Evolutionary conservation across 2,113 vertebrate genomes (phyloP), one percentile per base, ranked within the genome.

Genomic region (Desmodus rotundus): DNA sequence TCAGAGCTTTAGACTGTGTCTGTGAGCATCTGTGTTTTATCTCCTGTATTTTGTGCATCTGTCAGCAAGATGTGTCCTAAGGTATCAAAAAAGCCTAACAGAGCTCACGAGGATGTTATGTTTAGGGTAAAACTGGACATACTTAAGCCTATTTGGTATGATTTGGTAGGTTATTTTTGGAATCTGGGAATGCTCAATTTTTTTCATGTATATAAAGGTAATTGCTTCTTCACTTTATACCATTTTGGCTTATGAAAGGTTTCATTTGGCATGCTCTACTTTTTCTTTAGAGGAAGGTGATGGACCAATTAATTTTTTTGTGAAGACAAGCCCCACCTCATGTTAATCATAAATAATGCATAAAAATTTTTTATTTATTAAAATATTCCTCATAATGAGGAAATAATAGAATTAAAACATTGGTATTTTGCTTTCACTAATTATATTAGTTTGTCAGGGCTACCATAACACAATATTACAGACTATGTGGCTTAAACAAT

Each of bases 311-410:
- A 16, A 24, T 89, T 38, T 74, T 58, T 94, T 76, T 94, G 63
- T 78, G 36, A 82, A 93, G 92, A 86, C 15, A 89, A 74, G 54
- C 36, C 26, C 8, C 36, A 87, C 24, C 24, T 80, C 36, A 50
- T 16, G 11, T 76, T 74, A 94, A 88, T 19, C 36, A 92, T 87
- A 95, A 93, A 95, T 86, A 63, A 87, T 87, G 12, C 78, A 61
- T 14, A 74, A 94, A 52, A 26, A 1, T 2, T 36, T 70, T 73
- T 47, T 28, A 15, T 76, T 63, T 68, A 28, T 86, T 89, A 38
- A 91, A 83, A 65, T 63, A 74, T 77, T 89, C 11, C 26, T 74
- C 68, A 47, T 45, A 61, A 96, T 52, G 47, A 91, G 58, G 11
- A 90, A 86, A 78, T 28, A 2, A 6, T 43, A 67, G 4, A 65